A percentile compares a stretch with the other conserved stretches of the same genome.
These are phyloP conservation scores for Arbacia lixula DNA, from an alignment of 53 echinoderm and acorn worm genomes.

Conservation along the genomic window DNA sequence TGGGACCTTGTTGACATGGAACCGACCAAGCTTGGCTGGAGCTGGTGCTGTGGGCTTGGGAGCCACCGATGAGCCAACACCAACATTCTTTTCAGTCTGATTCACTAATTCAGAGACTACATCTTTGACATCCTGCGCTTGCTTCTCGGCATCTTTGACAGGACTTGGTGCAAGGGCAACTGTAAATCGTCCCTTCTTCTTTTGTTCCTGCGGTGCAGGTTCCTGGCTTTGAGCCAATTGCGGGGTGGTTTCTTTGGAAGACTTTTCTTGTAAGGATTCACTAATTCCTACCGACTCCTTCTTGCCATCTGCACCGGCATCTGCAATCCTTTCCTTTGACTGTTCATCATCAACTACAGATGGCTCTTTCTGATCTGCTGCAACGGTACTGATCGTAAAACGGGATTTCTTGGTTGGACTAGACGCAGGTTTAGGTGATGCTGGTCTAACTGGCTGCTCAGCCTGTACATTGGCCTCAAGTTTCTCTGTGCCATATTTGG, in stretches of 20 bases:
- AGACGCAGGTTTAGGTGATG: slow-evolving; percentile 12
- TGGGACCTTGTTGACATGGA: slow-evolving; percentile 74
- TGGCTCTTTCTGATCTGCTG: slow-evolving; percentile 33
- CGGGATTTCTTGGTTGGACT: slow-evolving; percentile 49
- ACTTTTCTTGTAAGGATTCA: slow-evolving; percentile 25
- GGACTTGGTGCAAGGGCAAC: slow-evolving; percentile 41
- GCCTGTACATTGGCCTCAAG: slow-evolving; percentile 10
- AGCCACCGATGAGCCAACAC: neutral
- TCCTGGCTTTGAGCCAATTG: neutral
- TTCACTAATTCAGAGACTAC: slow-evolving; percentile 49
- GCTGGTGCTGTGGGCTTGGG: slow-evolving; percentile 18
- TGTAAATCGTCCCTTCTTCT: slow-evolving; percentile 57
- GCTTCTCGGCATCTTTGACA: slow-evolving; percentile 15
- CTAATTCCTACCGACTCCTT: neutral
- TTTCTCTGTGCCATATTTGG: slow-evolving; percentile 6
- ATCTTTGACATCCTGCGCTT: slow-evolving; percentile 58
- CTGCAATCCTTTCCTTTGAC: slow-evolving; percentile 5
- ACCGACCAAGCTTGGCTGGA: slow-evolving; percentile 65
- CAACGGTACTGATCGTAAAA: slow-evolving; percentile 2
- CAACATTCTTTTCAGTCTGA: slow-evolving; percentile 56
- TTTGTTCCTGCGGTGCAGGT: slow-evolving; percentile 4
- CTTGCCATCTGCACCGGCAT: slow-evolving; percentile 1
- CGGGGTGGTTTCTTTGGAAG: slow-evolving; percentile 51
- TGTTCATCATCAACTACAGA: neutral
- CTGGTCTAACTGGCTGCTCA: slow-evolving; percentile 18